Percentiles rank a stretch among this genome's conserved stretches.
phyloP scores from a whole-genome alignment of 2,888 invertebrate species.

The Globia sparganii region DNA sequence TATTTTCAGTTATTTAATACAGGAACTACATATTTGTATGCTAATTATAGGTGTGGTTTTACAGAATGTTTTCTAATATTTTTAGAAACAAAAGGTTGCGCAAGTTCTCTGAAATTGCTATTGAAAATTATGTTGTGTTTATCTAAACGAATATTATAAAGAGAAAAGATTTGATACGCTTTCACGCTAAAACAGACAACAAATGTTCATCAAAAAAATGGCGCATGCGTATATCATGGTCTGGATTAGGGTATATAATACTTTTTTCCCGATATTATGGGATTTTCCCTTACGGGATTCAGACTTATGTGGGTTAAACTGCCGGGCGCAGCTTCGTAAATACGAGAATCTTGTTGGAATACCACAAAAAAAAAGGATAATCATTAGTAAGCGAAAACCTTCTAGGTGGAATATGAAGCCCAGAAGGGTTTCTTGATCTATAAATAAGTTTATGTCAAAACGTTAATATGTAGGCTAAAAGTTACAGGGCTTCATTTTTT shows the following conservation, averaged over 20 bases:
- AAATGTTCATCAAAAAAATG: no score
- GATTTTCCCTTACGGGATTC: neutral
- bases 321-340: neutral
- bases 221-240: neutral
- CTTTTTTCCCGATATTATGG: neutral
- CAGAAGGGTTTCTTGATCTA: neutral
- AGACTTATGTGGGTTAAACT: neutral
- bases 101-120: neutral
- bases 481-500: conserved; percentile 17
- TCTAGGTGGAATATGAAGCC: neutral
- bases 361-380: conserved; percentile 1
- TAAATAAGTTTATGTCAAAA: conserved; percentile 20
- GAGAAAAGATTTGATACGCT: neutral
- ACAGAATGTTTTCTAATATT: neutral
- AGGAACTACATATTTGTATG: conserved; percentile 18
- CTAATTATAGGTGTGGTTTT: conserved; percentile 1
- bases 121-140: conserved; percentile 3
- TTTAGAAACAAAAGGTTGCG: conserved; percentile 14
- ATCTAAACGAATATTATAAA: neutral
- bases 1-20: conserved; percentile 34
- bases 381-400: neutral
- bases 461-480: neutral
- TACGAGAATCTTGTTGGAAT: neutral
- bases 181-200: neutral
- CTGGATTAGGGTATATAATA: neutral